Evolutionary conservation across 2,113 vertebrate genomes (phyloP).

Genomic region (Mohoua ochrocephala): DNA sequence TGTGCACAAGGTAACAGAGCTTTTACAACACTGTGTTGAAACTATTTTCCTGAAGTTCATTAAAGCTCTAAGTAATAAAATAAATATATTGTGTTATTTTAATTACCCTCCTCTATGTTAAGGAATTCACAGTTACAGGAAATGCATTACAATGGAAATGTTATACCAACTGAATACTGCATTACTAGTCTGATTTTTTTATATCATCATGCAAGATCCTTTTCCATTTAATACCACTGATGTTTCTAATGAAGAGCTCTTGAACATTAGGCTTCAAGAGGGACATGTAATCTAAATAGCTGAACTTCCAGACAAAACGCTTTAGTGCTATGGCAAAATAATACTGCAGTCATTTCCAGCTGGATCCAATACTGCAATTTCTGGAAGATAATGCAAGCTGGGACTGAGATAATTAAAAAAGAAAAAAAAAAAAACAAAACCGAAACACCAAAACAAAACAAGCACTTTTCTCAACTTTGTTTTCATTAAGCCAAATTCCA

Average conservation of each 20-base stretch:
- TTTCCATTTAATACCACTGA: neutral
- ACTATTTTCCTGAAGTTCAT: neutral
- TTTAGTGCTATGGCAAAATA: neutral
- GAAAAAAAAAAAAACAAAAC: neutral
- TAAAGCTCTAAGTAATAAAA: neutral
- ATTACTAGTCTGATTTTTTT: neutral
- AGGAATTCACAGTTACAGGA: neutral
- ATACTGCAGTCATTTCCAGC: neutral
- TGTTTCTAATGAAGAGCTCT: conserved; percentile 31
- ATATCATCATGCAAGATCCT: neutral
- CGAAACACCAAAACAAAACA: neutral
- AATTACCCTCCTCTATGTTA: neutral
- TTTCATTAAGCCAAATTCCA: conserved; percentile 1
- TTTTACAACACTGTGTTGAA: neutral
- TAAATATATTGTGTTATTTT: neutral
- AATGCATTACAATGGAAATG: neutral
- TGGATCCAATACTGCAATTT: neutral
- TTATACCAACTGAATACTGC: neutral
- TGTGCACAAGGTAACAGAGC: neutral
- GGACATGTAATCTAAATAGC: neutral
- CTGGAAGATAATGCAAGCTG: neutral
- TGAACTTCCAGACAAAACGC: neutral
- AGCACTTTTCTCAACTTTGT: neutral
- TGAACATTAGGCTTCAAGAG: neutral
- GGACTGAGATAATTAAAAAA: neutral